Evolutionary conservation across 2,113 vertebrate species (phyloP).

Genomic region (Suncus etruscus): DNA sequence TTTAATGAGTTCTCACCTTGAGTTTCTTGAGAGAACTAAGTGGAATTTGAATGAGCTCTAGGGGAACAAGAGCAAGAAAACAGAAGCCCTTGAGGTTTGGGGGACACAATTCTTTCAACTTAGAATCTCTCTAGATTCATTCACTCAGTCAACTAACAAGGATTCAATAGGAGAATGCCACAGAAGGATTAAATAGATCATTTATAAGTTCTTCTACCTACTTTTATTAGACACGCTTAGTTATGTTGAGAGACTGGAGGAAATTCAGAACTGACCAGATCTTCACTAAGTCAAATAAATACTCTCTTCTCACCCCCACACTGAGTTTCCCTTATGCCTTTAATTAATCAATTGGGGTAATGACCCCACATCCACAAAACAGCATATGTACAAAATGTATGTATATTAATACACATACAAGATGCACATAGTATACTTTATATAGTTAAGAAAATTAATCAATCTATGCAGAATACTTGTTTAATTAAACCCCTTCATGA

Average conservation of each 20-base stretch:
- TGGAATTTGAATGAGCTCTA: not conserved
- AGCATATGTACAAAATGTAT: not conserved
- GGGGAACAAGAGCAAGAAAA: not conserved
- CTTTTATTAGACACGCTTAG: too few species aligned
- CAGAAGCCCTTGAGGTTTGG: not conserved
- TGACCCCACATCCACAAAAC: not conserved
- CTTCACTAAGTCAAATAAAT: not conserved
- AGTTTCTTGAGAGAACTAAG: not conserved
- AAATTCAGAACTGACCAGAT: not conserved
- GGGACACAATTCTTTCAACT: not conserved
- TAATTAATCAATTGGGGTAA: not conserved
- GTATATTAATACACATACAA: not conserved
- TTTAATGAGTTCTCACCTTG: constrained; percentile 67
- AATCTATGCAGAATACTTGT: not conserved
- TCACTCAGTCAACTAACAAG: not conserved
- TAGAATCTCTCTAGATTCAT: constrained; percentile 6
- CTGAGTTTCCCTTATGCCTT: not conserved
- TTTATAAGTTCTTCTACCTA: too few species aligned
- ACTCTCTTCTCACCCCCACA: not conserved
- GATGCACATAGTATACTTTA: not conserved
- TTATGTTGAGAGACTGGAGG: not conserved
- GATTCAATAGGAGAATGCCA: not conserved
- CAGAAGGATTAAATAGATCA: not conserved
- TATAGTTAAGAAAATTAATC: not conserved
- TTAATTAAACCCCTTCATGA: constrained; percentile 40